Evolutionary conservation across 2,113 vertebrate genomes (phyloP).

Genomic region (Callipepla squamata): DNA sequence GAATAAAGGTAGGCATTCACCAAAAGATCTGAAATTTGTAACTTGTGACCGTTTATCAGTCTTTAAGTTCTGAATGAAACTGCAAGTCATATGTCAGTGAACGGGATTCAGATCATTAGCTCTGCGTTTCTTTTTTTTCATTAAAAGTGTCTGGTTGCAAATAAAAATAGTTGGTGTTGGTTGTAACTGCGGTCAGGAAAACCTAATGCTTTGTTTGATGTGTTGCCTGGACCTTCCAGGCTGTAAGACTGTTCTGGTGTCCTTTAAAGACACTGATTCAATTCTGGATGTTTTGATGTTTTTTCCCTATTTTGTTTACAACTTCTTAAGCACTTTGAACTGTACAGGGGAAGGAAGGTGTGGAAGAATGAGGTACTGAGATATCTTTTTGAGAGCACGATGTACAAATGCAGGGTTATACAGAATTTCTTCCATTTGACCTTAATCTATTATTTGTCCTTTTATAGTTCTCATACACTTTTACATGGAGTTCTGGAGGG

Average conservation of each 20-base stretch:
- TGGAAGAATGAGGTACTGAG: not conserved
- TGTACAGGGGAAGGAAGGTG: not conserved
- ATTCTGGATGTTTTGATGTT: not conserved
- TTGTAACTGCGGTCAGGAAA: slow-evolving; percentile 16
- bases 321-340: not conserved
- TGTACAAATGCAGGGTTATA: not conserved
- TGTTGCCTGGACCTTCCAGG: slow-evolving; percentile 4
- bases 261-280: not conserved
- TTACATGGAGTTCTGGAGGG: not conserved
- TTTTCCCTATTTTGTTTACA: rapidly evolving
- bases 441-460: not conserved
- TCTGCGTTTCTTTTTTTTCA: slow-evolving; percentile 10
- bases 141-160: slow-evolving; percentile 27
- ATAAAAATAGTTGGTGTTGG: not conserved
- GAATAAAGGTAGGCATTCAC: slow-evolving; percentile 75
- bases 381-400: not conserved
- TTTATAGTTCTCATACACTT: not conserved
- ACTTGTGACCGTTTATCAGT: slow-evolving; percentile 70
- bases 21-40: slow-evolving; percentile 68
- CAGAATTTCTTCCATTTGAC: not conserved
- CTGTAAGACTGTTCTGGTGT: not conserved
- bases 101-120: slow-evolving; percentile 13
- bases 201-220: not conserved
- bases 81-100: slow-evolving; percentile 36
- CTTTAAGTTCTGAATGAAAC: slow-evolving; percentile 61